These are phyloP conservation scores for Formica aserva DNA, from an alignment of 2,888 invertebrate genomes.

Conservation along the genomic window DNA sequence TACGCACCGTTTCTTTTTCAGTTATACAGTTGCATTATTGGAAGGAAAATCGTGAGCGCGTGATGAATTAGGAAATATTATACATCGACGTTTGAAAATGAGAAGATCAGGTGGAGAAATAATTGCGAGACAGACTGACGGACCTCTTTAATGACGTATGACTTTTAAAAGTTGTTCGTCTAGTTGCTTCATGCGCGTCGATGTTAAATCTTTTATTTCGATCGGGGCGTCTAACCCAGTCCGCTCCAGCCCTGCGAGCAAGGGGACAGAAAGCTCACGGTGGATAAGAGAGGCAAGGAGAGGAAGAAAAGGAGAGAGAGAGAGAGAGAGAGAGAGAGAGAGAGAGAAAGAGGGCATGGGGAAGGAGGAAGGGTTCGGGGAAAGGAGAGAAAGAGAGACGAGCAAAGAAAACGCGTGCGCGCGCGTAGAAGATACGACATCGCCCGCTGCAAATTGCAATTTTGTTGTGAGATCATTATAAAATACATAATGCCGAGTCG, in stretches of 20 bases:
- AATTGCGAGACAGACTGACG: background rate
- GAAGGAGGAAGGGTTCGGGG: constrained; percentile 9
- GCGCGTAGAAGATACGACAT: constrained; percentile 70
- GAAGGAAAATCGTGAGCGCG: background rate
- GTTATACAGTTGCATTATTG: background rate
- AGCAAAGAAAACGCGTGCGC: constrained; percentile 25
- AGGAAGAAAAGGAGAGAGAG: background rate
- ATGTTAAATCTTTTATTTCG: constrained; percentile 28
- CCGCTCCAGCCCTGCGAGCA: constrained; percentile 43
- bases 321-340: constrained; percentile 13
- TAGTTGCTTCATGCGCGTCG: background rate
- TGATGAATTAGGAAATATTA: background rate
- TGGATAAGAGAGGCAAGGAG: constrained; percentile 16
- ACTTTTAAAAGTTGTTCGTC: constrained; percentile 24
- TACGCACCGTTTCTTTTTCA: too few relatives aligned
- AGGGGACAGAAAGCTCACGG: constrained; percentile 26
- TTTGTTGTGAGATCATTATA: constrained; percentile 85
- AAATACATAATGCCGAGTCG: constrained; percentile 84
- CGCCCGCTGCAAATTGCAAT: constrained; percentile 84
- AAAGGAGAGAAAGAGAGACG: constrained; percentile 39
- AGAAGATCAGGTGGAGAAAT: background rate
- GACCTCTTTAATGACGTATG: constrained; percentile 20
- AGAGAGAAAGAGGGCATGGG: constrained; percentile 32
- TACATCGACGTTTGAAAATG: background rate
- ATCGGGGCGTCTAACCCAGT: constrained; percentile 14